Percentiles rank a stretch among this genome's conserved stretches.
Conservation (phyloP, 2,113 vertebrate genomes). For the Chaetura pelagica region DNA sequence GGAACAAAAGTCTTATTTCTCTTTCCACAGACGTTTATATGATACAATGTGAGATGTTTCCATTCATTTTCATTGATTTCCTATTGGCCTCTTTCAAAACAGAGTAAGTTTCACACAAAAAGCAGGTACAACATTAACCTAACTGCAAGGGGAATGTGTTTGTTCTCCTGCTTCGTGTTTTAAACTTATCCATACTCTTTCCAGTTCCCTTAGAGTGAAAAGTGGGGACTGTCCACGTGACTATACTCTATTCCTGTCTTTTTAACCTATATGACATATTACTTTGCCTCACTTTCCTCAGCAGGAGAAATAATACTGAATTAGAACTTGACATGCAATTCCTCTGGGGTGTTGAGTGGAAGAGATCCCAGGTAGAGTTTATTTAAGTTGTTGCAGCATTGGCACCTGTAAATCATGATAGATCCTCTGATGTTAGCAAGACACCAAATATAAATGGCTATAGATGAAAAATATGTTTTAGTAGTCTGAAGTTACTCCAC, state of each 20-base stretch:
- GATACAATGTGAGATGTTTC: not conserved
- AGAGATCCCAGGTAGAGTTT: not conserved
- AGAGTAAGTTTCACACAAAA: not conserved
- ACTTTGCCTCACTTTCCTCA: not conserved
- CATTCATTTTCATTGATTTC: constrained; percentile 49
- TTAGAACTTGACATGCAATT: not conserved
- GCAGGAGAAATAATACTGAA: not conserved
- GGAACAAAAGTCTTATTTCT: not conserved
- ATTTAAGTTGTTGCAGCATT: not conserved
- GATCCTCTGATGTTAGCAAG: not conserved
- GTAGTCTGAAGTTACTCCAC: not conserved
- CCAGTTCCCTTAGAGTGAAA: not conserved
- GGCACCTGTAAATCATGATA: not conserved
- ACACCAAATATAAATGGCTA: not conserved
- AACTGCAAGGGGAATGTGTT: not conserved
- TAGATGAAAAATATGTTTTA: not conserved
- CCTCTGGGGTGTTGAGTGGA: not conserved
- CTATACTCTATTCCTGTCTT: not conserved
- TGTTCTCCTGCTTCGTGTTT: not conserved
- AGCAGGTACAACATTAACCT: not conserved
- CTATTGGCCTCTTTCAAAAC: not conserved
- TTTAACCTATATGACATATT: not conserved
- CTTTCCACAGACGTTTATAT: not conserved
- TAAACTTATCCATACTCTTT: not conserved
- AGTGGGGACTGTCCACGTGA: not conserved